phyloP scores from a whole-genome alignment of 2,888 invertebrate species.

The Drosophila rellima region DNA sequence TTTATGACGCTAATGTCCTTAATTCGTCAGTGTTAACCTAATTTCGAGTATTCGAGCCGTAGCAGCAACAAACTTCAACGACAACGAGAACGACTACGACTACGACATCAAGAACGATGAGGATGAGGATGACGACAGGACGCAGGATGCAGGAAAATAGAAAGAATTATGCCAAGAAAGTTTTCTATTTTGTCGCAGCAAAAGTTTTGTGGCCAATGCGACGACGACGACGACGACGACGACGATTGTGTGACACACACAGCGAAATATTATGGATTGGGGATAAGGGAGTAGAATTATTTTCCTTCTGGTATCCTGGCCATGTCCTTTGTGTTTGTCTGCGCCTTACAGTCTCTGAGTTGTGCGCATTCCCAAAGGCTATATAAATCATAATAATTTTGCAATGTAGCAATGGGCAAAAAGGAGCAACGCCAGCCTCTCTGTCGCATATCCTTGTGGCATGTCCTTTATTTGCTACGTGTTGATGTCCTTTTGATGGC shows the following conservation, averaged over 20 bases:
- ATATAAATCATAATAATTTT: constrained; percentile 82
- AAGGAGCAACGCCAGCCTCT: constrained; percentile 54
- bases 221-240: constrained; percentile 39
- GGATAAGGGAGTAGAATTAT: background rate
- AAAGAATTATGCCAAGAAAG: constrained; percentile 82
- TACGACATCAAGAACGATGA: background rate
- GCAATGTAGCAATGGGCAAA: constrained; percentile 80
- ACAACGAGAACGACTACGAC: constrained; percentile 12
- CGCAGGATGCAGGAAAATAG: constrained; percentile 50
- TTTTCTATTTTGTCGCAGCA: constrained; percentile 81
- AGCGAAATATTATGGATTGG: constrained; percentile 4
- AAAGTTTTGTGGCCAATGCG: constrained; percentile 81
- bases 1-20: constrained; percentile 82
- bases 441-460: constrained; percentile 80
- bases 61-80: constrained; percentile 57
- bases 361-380: constrained; percentile 81
- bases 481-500: constrained; percentile 83
- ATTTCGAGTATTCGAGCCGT: constrained; percentile 66
- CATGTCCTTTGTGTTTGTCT: constrained; percentile 76
- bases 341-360: constrained; percentile 53
- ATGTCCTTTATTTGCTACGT: constrained; percentile 83
- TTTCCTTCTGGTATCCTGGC: constrained; percentile 47
- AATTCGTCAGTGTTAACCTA: constrained; percentile 82
- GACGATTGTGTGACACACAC: constrained; percentile 44
- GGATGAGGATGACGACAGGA: constrained; percentile 44